Conservation (phyloP, 2,797 vertebrate genomes). For the Sitta carolinensis region DNA sequence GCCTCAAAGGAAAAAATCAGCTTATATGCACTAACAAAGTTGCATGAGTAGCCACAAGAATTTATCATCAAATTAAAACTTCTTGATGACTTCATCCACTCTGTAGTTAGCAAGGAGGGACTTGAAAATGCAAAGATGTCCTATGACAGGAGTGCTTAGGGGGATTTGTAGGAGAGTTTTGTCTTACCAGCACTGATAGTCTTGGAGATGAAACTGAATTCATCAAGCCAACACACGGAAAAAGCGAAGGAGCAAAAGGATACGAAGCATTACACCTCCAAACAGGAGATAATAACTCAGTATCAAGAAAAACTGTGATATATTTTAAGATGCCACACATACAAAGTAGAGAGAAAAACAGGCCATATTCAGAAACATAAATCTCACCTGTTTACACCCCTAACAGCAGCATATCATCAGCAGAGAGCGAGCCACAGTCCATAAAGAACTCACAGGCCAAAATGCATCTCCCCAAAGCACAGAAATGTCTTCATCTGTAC, state of each 20-base stretch:
- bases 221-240: background rate
- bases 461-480: rapidly evolving
- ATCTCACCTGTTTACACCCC: background rate
- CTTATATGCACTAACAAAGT: background rate
- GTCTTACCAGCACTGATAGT: background rate
- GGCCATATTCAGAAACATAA: background rate
- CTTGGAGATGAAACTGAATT: background rate
- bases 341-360: background rate
- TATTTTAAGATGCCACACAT: background rate
- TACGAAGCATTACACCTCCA: background rate
- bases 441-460: background rate
- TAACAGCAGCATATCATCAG: background rate
- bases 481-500: background rate
- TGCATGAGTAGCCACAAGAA: background rate
- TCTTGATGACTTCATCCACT: background rate
- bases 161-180: background rate
- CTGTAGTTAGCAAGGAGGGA: background rate
- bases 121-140: background rate
- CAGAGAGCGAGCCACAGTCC: rapidly evolving
- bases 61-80: background rate
- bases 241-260: background rate
- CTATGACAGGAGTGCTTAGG: background rate
- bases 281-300: background rate
- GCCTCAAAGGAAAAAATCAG: background rate
- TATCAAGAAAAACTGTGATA: background rate